These are phyloP conservation scores for Stegophylla sp. DNA, from an alignment of 2,888 invertebrate genomes.

Conservation along the genomic window DNA sequence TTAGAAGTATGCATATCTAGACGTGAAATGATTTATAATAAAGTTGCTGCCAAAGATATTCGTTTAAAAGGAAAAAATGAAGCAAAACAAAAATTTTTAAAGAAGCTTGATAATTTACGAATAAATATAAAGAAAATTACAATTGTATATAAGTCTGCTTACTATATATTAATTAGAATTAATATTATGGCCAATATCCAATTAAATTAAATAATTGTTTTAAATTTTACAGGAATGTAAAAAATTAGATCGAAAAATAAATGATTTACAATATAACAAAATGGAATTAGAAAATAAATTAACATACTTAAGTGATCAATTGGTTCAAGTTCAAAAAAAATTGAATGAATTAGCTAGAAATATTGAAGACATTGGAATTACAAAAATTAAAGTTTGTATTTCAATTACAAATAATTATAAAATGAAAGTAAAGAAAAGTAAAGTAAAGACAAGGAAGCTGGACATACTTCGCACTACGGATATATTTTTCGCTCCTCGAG, in stretches of 20 bases:
- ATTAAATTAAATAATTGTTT: background rate
- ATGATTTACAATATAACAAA: conserved; percentile 30
- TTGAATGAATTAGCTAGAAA: conserved; percentile 21
- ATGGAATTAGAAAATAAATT: conserved; percentile 28
- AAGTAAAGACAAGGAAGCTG: too few relatives aligned
- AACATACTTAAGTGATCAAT: conserved; percentile 2
- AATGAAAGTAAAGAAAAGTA: background rate
- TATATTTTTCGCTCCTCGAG: too few relatives aligned
- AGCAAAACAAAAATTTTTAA: conserved; percentile 65
- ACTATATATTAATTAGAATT: too few relatives aligned
- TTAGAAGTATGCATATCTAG: conserved; percentile 73
- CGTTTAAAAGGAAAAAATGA: conserved; percentile 63
- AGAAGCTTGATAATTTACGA: conserved; percentile 69
- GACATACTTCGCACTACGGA: too few relatives aligned
- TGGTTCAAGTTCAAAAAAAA: conserved; percentile 4
- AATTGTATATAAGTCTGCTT: conserved; percentile 64
- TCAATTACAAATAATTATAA: background rate
- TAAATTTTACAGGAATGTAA: conserved; percentile 44
- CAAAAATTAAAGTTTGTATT: conserved; percentile 43
- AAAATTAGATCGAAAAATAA: conserved; percentile 25
- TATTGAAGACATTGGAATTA: conserved; percentile 29
- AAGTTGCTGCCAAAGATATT: conserved; percentile 69
- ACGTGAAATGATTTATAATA: conserved; percentile 72
- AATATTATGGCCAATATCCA: background rate
- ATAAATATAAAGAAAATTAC: conserved; percentile 69